Percentiles rank a stretch among this genome's conserved stretches.
Evolutionary conservation across 2,888 invertebrate genomes (phyloP).

Genomic region (Eupeodes luniger): DNA sequence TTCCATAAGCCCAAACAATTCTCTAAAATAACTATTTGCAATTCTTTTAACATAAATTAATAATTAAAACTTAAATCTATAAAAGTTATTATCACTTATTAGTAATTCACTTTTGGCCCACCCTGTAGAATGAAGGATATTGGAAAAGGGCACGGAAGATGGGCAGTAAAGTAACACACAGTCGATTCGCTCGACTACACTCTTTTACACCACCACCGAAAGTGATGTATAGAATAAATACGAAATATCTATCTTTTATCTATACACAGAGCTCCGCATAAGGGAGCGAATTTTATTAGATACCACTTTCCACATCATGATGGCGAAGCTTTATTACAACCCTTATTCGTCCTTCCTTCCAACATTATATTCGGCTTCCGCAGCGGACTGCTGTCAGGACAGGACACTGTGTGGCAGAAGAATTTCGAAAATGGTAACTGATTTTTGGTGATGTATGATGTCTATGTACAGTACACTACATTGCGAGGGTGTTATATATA

Average conservation of each 20-base stretch:
- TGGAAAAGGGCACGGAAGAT: background rate
- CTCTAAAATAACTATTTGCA: too few species aligned
- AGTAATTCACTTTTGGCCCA: too few species aligned
- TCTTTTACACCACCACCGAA: conserved; percentile 57
- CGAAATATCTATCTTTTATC: conserved; percentile 12
- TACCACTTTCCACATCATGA: conserved; percentile 70
- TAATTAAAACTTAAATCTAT: too few species aligned
- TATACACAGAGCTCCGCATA: background rate
- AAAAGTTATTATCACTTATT: too few species aligned
- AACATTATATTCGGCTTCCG: conserved; percentile 1
- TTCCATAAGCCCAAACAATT: too few species aligned
- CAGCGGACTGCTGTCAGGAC: background rate
- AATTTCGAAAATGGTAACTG: conserved; percentile 41
- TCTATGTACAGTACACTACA: background rate
- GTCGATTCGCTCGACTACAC: conserved; percentile 58
- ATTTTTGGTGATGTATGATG: conserved; percentile 12
- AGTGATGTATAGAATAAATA: conserved; percentile 59
- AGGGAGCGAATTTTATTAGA: conserved; percentile 67
- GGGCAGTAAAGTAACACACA: conserved; percentile 37
- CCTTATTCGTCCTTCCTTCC: conserved; percentile 2
- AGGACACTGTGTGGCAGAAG: conserved; percentile 12
- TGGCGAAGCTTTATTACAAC: conserved; percentile 70
- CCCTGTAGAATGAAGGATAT: background rate
- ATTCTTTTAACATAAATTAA: too few species aligned
- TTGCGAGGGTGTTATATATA: conserved; percentile 24